Evolutionary conservation across 2,113 vertebrate genomes (phyloP).

Genomic region (Rhinolophus sinicus): DNA sequence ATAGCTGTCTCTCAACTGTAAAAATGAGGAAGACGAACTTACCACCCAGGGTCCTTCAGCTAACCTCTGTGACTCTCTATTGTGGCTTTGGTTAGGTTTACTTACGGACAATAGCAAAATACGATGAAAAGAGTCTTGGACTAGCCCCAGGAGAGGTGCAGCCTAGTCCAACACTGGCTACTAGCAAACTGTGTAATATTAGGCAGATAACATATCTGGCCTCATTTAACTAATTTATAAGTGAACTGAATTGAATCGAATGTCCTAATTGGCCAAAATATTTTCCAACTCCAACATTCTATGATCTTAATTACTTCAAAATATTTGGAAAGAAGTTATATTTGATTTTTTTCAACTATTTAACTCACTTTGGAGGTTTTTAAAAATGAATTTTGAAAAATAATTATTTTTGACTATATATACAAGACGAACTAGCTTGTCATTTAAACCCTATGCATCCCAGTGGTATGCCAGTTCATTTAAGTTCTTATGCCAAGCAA

Average conservation of each 20-base stretch:
- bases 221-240: background rate
- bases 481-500: background rate
- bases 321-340: background rate
- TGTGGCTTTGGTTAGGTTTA: background rate
- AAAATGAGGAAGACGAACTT: background rate
- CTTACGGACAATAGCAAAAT: background rate
- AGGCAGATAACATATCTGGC: background rate
- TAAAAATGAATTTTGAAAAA: constrained; percentile 10
- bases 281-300: background rate
- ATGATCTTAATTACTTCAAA: background rate
- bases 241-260: background rate
- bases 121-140: background rate
- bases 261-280: background rate
- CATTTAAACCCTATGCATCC: background rate
- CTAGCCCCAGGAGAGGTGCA: background rate
- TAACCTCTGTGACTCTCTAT: background rate
- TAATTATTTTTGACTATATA: constrained; percentile 11
- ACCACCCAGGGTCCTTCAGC: background rate
- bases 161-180: background rate
- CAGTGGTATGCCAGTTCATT: background rate
- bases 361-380: background rate
- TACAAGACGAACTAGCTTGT: background rate
- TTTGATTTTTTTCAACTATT: constrained; percentile 12
- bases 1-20: background rate
- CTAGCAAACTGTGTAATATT: background rate